phyloP scores from a whole-genome alignment of 2,113 vertebrate species.

The Eonycteris spelaea region DNA sequence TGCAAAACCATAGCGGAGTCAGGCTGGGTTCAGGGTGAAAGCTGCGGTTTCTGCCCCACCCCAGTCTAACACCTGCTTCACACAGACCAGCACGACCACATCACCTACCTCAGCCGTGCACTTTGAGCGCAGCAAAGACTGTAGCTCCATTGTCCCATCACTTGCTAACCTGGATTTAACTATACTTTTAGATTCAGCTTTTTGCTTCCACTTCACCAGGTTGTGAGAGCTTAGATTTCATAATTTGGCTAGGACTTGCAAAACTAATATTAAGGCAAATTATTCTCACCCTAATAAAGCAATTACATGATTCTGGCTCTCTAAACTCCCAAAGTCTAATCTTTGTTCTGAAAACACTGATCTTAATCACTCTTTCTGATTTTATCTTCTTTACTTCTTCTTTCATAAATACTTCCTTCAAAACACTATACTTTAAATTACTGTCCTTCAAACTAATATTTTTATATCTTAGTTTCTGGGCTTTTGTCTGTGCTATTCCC shows the following conservation, averaged over 20 bases:
- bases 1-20: neutral
- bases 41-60: neutral
- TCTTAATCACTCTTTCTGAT: neutral
- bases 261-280: constrained; percentile 3
- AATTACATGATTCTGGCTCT: neutral
- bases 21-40: neutral
- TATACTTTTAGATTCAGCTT: neutral
- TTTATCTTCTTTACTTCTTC: neutral
- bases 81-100: neutral
- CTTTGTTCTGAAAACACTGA: neutral
- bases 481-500: neutral
- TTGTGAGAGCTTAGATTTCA: neutral
- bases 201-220: neutral
- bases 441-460: neutral
- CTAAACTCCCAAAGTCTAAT: neutral
- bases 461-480: neutral
- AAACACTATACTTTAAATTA: neutral
- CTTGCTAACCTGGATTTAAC: neutral
- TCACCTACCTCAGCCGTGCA: neutral
- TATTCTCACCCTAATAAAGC: neutral
- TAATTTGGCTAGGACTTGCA: neutral
- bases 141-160: neutral
- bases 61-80: neutral
- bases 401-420: constrained; percentile 5
- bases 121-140: neutral